Evolutionary conservation across 2,113 vertebrate species (phyloP).

Genomic region (Tapirus terrestris): DNA sequence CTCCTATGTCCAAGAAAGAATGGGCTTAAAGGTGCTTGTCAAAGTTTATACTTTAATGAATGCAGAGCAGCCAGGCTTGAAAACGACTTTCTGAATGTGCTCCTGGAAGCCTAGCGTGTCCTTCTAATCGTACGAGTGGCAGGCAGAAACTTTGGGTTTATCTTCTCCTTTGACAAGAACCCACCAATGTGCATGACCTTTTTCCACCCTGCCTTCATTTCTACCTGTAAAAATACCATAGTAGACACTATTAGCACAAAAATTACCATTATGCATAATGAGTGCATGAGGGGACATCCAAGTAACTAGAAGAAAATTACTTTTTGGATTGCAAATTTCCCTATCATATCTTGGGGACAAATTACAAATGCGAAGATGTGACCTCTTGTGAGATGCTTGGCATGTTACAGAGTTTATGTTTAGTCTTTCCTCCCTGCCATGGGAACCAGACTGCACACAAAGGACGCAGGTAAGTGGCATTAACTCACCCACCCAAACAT

Average conservation of each 20-base stretch:
- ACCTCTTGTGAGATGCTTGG: neutral
- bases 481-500: neutral
- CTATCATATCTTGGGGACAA: neutral
- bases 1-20: neutral
- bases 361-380: neutral
- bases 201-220: neutral
- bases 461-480: neutral
- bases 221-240: neutral
- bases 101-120: neutral
- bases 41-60: conserved; percentile 37
- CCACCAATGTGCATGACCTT: neutral
- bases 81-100: neutral
- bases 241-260: neutral
- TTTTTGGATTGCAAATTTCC: neutral
- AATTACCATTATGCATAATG: conserved; percentile 14
- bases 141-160: neutral
- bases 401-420: neutral
- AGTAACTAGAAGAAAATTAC: neutral
- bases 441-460: neutral
- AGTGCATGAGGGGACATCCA: neutral
- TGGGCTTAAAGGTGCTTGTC: neutral
- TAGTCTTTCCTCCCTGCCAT: neutral
- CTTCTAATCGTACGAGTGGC: neutral
- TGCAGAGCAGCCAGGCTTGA: neutral
- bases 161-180: conserved; percentile 2